Evolutionary conservation across 2,888 invertebrate species (phyloP).

Genomic region (Rugalucina vietnamica): DNA sequence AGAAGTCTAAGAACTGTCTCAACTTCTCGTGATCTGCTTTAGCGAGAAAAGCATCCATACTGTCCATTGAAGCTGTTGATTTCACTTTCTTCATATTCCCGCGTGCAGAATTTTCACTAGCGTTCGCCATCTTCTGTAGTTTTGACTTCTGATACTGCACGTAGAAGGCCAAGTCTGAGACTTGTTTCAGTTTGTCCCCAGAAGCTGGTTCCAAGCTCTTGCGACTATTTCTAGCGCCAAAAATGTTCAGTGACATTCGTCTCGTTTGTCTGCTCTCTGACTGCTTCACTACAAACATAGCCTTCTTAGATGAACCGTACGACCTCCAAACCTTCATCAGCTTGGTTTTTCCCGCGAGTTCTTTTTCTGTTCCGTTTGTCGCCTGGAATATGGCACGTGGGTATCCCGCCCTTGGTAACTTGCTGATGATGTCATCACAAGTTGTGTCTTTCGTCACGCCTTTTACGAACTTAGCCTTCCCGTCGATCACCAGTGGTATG

Average conservation of each 20-base stretch:
- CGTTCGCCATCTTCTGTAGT: conserved; percentile 21
- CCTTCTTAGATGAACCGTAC: conserved; percentile 41
- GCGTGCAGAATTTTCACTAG: conserved; percentile 2
- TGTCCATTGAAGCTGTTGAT: conserved; percentile 33
- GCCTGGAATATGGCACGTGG: conserved; percentile 44
- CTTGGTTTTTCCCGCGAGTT: conserved; percentile 43
- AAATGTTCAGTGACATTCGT: conserved; percentile 22
- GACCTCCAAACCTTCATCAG: conserved; percentile 51
- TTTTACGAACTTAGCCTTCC: conserved; percentile 37
- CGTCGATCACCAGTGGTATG: conserved; percentile 51
- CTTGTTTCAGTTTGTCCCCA: conserved; percentile 37
- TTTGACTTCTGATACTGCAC: conserved; percentile 41
- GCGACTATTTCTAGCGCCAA: conserved; percentile 10
- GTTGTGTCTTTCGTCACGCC: conserved; percentile 54
- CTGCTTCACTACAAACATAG: conserved; percentile 39
- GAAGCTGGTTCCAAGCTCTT: not conserved
- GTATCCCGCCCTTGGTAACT: conserved; percentile 37
- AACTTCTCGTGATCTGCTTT: conserved; percentile 47
- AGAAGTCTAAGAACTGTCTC: conserved; percentile 39
- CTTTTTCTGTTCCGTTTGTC: conserved; percentile 42
- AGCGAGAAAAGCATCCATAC: conserved; percentile 48
- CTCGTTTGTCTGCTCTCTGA: conserved; percentile 32
- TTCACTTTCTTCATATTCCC: conserved; percentile 24
- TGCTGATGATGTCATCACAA: conserved; percentile 56
- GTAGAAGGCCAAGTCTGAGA: conserved; percentile 51